A percentile compares a stretch with the other conserved stretches of the same genome.
Conservation (phyloP, 2,888 invertebrate species). For the Archaeoteleia sp. region DNA sequence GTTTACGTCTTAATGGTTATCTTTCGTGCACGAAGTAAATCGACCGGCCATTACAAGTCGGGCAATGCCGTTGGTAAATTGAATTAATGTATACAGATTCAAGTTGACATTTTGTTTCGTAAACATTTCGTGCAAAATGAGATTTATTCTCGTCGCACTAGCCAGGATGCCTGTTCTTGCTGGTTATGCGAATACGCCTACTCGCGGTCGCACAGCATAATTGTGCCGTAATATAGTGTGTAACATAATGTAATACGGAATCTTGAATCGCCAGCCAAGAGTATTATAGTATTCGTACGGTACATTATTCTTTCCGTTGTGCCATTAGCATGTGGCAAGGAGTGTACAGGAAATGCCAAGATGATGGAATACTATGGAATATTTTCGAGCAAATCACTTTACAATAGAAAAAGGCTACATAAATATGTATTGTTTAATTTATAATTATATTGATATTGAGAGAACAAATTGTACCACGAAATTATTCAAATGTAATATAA, state of each 20-base stretch:
- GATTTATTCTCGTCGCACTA: slow-evolving; percentile 34
- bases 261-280: slow-evolving; percentile 36
- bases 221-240: slow-evolving; percentile 43
- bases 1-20: no score
- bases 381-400: slow-evolving; percentile 10
- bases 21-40: no score
- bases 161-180: slow-evolving; percentile 27
- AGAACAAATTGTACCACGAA: no score
- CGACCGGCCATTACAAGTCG: background rate
- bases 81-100: slow-evolving; percentile 7
- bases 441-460: no score
- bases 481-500: no score
- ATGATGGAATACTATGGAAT: slow-evolving; percentile 11
- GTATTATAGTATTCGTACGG: slow-evolving; percentile 26
- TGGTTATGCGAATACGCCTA: slow-evolving; percentile 37
- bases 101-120: slow-evolving; percentile 23
- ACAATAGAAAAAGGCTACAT: background rate
- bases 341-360: slow-evolving; percentile 36
- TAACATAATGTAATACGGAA: slow-evolving; percentile 48
- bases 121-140: slow-evolving; percentile 24
- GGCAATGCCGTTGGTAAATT: slow-evolving; percentile 1
- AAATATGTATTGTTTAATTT: background rate
- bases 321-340: slow-evolving; percentile 33
- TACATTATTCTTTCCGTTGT: slow-evolving; percentile 31
- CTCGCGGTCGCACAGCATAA: slow-evolving; percentile 33